Evolutionary conservation across 2,113 vertebrate genomes (phyloP).

Genomic region (Vidua macroura): DNA sequence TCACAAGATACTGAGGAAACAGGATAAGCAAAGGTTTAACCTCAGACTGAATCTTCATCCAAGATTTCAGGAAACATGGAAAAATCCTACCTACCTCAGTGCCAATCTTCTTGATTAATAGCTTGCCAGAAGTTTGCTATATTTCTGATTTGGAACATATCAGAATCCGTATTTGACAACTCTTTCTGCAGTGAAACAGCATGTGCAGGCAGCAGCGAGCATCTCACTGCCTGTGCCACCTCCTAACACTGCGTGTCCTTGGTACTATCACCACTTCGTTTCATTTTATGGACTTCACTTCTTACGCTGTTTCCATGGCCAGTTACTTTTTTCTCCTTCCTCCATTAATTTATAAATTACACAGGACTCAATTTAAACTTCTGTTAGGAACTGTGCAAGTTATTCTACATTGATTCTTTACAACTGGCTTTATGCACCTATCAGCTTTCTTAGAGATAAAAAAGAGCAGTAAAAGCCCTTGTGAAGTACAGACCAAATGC

Average conservation of each 20-base stretch:
- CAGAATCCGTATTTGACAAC: not conserved
- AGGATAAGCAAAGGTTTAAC: not conserved
- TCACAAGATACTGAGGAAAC: not conserved
- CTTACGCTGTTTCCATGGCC: not conserved
- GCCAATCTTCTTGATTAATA: not conserved
- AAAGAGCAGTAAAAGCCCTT: not conserved
- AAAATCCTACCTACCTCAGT: not conserved
- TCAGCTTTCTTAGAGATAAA: not conserved
- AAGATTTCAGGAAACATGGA: not conserved
- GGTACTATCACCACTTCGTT: not conserved
- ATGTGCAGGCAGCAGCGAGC: fast-evolving
- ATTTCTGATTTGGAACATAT: not conserved
- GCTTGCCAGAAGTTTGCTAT: not conserved
- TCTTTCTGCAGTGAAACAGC: not conserved
- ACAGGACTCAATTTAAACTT: not conserved
- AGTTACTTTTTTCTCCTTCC: not conserved
- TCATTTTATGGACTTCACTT: not conserved
- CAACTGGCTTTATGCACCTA: not conserved
- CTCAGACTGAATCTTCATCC: not conserved
- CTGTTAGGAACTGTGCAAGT: not conserved
- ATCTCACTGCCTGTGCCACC: not conserved
- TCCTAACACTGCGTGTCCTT: not conserved
- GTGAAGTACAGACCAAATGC: not conserved
- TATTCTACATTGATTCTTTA: not conserved
- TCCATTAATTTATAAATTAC: not conserved